A percentile compares a stretch with the other conserved stretches of the same genome.
These are phyloP conservation scores for Anniella stebbinsi DNA, from an alignment of 2,797 vertebrate genomes.

Conservation along the genomic window DNA sequence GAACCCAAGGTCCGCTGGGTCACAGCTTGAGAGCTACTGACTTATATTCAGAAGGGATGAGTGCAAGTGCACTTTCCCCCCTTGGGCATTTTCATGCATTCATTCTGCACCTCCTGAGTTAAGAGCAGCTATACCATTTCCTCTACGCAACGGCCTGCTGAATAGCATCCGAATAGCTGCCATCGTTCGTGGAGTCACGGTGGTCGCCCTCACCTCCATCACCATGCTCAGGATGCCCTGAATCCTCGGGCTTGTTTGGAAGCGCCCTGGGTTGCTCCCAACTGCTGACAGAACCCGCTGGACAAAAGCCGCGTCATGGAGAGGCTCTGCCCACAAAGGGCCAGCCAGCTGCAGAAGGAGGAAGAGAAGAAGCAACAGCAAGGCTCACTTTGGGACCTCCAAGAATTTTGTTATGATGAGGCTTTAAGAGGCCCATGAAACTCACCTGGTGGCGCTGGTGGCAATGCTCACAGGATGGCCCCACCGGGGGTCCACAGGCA, in stretches of 20 bases:
- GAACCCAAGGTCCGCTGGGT: neutral
- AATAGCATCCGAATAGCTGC: neutral
- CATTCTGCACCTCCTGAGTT: neutral
- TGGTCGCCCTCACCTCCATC: slow-evolving; percentile 80
- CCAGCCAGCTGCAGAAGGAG: slow-evolving; percentile 83
- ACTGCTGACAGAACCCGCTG: slow-evolving; percentile 83
- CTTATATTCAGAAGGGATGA: neutral
- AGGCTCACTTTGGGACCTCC: neutral
- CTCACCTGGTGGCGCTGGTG: slow-evolving; percentile 90
- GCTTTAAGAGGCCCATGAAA: neutral
- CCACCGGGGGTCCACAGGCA: slow-evolving; percentile 87
- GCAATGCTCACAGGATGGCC: slow-evolving; percentile 87
- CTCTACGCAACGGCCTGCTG: neutral
- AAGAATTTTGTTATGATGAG: neutral
- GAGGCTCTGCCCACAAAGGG: slow-evolving; percentile 90
- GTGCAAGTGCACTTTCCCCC: neutral
- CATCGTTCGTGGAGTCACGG: fast-evolving
- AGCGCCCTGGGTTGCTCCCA: slow-evolving; percentile 84
- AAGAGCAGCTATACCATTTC: neutral
- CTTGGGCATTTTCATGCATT: neutral
- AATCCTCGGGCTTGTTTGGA: slow-evolving; percentile 87
- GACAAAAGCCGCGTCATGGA: slow-evolving; percentile 87
- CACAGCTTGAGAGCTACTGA: neutral
- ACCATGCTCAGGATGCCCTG: slow-evolving; percentile 90
- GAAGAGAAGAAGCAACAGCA: fast-evolving